Evolutionary conservation across 1,140 invertebrate genomes (phyloP), one percentile per base, ranked within the genome.

Genomic region (Philopotamus ludificatus): DNA sequence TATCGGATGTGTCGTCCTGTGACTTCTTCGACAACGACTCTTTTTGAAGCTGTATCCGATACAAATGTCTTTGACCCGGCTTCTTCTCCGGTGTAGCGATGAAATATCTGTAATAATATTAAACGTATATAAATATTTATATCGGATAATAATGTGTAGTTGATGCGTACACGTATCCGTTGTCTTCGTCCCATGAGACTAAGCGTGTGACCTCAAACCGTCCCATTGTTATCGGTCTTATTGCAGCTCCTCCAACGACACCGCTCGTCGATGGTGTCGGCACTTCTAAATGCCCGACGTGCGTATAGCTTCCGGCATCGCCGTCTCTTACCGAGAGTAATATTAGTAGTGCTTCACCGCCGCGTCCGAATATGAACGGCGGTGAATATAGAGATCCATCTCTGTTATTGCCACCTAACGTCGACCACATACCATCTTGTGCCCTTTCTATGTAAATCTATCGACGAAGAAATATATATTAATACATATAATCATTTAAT

Each of bases 1-100:
- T 20, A 16, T 47, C 10, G n/a, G 39, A 8, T 21, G 45, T 41
- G 12, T 66, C 64, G 4, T 54, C 57, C 39, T 68, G 57, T 15
- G 7, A 7, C 26, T 59, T 47, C 45, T 45, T 59, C 21, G 1
- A 39, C 8, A n/a, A 3, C 15, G 15, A 1, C 12, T 49, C 22
- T 65, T 50, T 47, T 1, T 58, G 7, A 12, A 82, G 76, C 45
- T 67, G 73, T 67, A 89, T 84, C 67, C 86, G 79, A 77, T 89
- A 91, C 42, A 93, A 74, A 73, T 93, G 91, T 12, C 90, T 76
- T 71, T 89, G 85, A 2, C 87, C 86, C 0, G 89, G 86, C 21
- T 79, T 77, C 51, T 83, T 83, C 70, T 86, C 84, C 1, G 84
- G 86, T n/a, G 89, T 89, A 16, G 87, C 89, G 67, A 91, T 84